Base-by-base conservation (phyloP, 2,113 vertebrate species). In the Ranitomeya variabilis region DNA sequence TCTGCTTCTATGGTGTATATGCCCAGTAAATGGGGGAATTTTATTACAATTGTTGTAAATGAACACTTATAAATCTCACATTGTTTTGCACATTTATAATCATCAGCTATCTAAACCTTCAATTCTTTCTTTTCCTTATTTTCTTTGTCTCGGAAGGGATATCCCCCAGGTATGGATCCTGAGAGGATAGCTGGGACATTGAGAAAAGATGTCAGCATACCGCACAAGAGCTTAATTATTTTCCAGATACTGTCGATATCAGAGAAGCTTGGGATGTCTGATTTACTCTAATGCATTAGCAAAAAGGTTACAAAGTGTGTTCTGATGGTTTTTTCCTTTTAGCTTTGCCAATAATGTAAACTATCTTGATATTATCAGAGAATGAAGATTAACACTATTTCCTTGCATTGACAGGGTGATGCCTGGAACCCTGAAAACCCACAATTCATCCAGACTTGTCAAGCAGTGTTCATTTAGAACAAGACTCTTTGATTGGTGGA, bases 381-480 rank as follows among this genome's bases (percentile, higher is more conserved):
- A 31, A 81, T 18, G 31, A 60, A 57, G 55, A 60, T 45, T 76
- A 89, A 64, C 52, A 18, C 51, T 0, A 26, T 51, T 81, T n/a
- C 45, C 51, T 71, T 23, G 19, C 66, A 84, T 71, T 71, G 45
- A 54, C 82, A 54, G n/a, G 64, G 64, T 67, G 64, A 71, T 84
- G 59, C 71, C 74, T 69, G 26, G 83, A 89, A 73, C 23, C 87
- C 89, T 85, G 12, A 89, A 37, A 0, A 54, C 89, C 91, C 57
- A 0, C 90, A 89, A 90, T 85, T 91, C 90, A 90, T 21, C 31
- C 80, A 66, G 84, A 64, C 16, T 0, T 89, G 86, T 88, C 86
- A 87, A 87, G 76, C 23, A 71, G 3, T 66, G 62, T 87, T 80
- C 86, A 80, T 87, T 80, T 80, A 79, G 77, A 80, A 80, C 51